A percentile compares a stretch with the other conserved stretches of the same genome.
These are phyloP conservation scores for Phlogophora meticulosa DNA, from an alignment of 2,888 invertebrate genomes.

Conservation along the genomic window DNA sequence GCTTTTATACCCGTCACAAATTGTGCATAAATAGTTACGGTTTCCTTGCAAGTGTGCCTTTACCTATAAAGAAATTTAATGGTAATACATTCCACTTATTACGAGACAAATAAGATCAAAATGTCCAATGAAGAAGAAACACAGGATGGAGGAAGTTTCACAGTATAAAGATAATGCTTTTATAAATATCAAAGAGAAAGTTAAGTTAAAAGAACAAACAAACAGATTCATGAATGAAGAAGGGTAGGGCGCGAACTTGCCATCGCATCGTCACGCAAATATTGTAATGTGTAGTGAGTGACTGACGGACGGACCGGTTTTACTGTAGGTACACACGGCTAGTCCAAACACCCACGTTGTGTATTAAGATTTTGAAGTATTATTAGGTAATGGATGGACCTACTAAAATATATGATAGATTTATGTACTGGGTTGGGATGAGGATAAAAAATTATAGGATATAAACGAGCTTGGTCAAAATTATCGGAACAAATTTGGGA, in stretches of 20 bases:
- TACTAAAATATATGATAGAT: slow-evolving; percentile 49
- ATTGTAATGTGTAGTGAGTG: slow-evolving; percentile 83
- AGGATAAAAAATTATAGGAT: slow-evolving; percentile 33
- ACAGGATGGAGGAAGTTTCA: neutral
- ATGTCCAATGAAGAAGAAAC: neutral
- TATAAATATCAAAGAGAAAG: slow-evolving; percentile 63
- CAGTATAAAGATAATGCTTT: neutral
- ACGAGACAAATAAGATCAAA: neutral
- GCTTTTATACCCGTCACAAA: slow-evolving; percentile 51
- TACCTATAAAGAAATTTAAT: slow-evolving; percentile 20
- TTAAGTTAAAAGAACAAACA: slow-evolving; percentile 52
- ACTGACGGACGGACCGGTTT: slow-evolving; percentile 82
- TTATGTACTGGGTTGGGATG: slow-evolving; percentile 45
- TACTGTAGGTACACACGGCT: slow-evolving; percentile 73
- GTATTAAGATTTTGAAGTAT: slow-evolving; percentile 67
- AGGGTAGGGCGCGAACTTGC: slow-evolving; percentile 73
- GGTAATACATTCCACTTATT: slow-evolving; percentile 9
- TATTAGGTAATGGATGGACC: slow-evolving; percentile 61
- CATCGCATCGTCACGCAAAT: slow-evolving; percentile 82
- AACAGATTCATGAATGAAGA: slow-evolving; percentile 77
- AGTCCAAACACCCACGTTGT: slow-evolving; percentile 73
- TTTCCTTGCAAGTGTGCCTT: slow-evolving; percentile 23
- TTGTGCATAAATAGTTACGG: slow-evolving; percentile 55
- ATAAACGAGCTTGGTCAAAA: slow-evolving; percentile 19
- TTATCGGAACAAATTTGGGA: slow-evolving; percentile 18